Percentiles rank a stretch among this genome's conserved stretches.
phyloP scores from a whole-genome alignment of 2,888 invertebrate genomes.

The Platypus cylindrus region DNA sequence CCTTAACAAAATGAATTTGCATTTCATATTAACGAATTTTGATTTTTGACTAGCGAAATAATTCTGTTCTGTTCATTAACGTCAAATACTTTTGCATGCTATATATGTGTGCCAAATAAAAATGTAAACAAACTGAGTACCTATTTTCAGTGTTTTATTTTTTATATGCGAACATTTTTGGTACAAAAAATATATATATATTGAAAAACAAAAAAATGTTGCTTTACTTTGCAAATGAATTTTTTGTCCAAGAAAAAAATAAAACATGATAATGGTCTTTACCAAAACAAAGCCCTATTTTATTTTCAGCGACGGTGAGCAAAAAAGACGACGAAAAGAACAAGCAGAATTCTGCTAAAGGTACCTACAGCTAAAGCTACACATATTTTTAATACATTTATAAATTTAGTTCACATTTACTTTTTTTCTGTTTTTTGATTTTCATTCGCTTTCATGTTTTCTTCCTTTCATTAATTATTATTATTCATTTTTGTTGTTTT shows the following conservation, averaged over 20 bases:
- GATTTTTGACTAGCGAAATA: no score
- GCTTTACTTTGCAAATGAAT: no score
- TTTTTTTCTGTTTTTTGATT: slow-evolving; percentile 4
- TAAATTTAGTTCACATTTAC: slow-evolving; percentile 12
- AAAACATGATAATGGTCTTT: background rate
- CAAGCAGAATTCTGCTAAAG: slow-evolving; percentile 32
- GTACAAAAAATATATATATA: no score
- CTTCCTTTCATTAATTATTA: slow-evolving; percentile 5
- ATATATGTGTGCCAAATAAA: no score
- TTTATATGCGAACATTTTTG: no score
- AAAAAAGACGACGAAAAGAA: slow-evolving; percentile 32
- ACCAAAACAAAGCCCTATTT: slow-evolving; percentile 11
- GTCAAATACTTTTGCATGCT: no score
- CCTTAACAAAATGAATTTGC: no score
- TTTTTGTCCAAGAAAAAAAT: background rate
- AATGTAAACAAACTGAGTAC: no score
- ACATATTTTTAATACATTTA: slow-evolving; percentile 18
- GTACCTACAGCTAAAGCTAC: slow-evolving; percentile 28
- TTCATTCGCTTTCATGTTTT: slow-evolving; percentile 8
- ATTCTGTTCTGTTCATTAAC: no score
- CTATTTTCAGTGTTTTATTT: no score
- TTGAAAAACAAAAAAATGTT: no score
- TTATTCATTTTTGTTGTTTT: slow-evolving; percentile 5
- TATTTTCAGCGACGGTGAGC: slow-evolving; percentile 29
- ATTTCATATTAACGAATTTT: no score